phyloP scores from a whole-genome alignment of 2,113 vertebrate species.

The Mus spicilegus region DNA sequence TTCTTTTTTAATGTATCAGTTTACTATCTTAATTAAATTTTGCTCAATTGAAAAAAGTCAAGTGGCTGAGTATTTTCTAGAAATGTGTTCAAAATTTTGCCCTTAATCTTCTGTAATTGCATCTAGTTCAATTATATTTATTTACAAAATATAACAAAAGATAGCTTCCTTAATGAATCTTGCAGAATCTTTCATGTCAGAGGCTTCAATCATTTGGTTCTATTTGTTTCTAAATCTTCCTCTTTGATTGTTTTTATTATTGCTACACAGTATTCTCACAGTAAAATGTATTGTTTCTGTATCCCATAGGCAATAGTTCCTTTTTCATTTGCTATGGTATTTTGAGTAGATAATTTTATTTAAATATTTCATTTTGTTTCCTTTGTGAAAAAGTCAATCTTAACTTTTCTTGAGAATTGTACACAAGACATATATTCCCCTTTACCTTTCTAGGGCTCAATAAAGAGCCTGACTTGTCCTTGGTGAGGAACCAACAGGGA shows the following conservation, averaged over 20 bases:
- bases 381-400: neutral
- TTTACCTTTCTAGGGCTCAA: neutral
- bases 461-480: neutral
- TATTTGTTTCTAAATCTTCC: neutral
- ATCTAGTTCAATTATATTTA: neutral
- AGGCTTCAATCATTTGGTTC: neutral
- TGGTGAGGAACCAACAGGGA: neutral
- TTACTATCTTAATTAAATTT: slow-evolving; percentile 58
- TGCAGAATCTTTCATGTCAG: neutral
- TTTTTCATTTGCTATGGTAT: neutral
- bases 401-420: neutral
- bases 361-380: neutral
- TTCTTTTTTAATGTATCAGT: neutral
- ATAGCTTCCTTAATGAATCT: neutral
- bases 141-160: neutral
- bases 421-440: neutral
- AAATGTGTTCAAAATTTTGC: neutral
- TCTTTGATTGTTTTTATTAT: neutral
- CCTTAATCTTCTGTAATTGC: neutral
- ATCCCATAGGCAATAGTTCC: rapidly evolving
- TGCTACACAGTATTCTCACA: neutral
- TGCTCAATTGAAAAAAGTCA: neutral
- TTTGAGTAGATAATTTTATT: neutral
- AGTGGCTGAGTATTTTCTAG: neutral
- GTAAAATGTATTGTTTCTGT: neutral